Base-by-base conservation (phyloP, 1,140 invertebrate genomes). In the Thaumatotibia leucotreta region DNA sequence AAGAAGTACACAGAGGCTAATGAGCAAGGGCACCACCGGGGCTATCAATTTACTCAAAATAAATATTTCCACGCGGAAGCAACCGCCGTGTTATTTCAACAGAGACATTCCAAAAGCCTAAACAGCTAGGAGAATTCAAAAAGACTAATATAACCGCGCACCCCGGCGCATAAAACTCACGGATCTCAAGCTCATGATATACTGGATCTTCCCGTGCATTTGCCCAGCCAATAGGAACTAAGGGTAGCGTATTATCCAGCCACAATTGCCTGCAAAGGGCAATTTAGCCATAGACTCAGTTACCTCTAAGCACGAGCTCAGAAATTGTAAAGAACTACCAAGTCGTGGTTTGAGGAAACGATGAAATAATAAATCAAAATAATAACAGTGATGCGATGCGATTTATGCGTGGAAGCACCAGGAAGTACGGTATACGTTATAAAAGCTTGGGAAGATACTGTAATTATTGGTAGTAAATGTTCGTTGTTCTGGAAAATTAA, bases 31-130 rank as follows among this genome's bases (percentile, higher is more conserved):
- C 61, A 74, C 70, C 69, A 67, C 65, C 52, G 70, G 67, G 78
- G 67, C 80, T 84, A 83, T 81, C 75, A 83, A 83, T 83, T 85
- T 83, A 70, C 74, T 83, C 75, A 80, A 84, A 84, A 84, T 88
- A 88, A 84, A 86, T 79, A 85, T 79, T 77, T 81, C 75, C 67
- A 88, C 64, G 80, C 83, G 86, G 86, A 88, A 88, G 84, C 79
- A 68, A 64, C 77, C 66, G 76, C 73, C 69, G 66, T 80, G 74
- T 82, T 88, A 80, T 79, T 77, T 65, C 64, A 73, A 68, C 74
- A 72, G 68, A 74, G 70, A 72, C 75, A 45, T 20, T 20, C 17
- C 39, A 20, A 45, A 8, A 14, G 17, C 39, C 20, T 1, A 20
- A 4, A 17, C 5, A 45, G 2, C 39, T 20, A 14, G 9, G 14